Base-by-base conservation (phyloP, 1,140 invertebrate genomes). In the Drosophila lacertosa region DNA sequence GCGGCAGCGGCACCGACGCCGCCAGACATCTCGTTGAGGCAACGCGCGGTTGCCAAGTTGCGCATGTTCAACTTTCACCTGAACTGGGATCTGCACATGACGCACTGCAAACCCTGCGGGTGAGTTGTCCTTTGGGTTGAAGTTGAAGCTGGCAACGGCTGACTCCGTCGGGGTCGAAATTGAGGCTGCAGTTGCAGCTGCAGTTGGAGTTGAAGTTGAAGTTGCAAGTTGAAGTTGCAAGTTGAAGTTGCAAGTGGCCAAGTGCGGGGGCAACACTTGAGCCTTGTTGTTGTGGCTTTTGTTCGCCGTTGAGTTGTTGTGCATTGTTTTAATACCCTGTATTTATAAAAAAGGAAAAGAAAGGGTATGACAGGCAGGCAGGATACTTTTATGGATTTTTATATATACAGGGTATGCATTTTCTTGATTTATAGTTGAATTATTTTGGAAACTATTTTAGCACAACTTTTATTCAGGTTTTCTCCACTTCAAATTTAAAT, bases 41-140 rank as follows among this genome's bases (percentile, higher is more conserved):
- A 91, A 62, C 89, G 90, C 16, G 91, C 91, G 29, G 91, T 91
- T 35, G 91, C 91, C 33, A 91, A 91, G 71, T 54, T 91, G 60
- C 82, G 90, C 51, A 90, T 91, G 84, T 91, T 91, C 60, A 91
- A 91, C 77, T 91, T 91, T 62, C 91, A 91, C 63, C 71, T 91
- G 24, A 91, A 91, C 64, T 91, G 90, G 91, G 89, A 91, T 80
- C 77, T 91, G 53, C 91, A 91, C 59, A 91, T 91, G 90, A 91
- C 89, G 74, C 90, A 91, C 66, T 91, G 90, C 74, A 91, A 91
- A 51, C 90, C 90, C 51, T 91, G 90, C 74, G 90, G 90, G 90
- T 91, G 66, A 89, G 90, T 84, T 6, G 5, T 33, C 26, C 26
- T 29, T 29, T 7, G 3, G 47, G 44, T 32, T 3, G 15, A 39